Conservation (phyloP, 2,113 vertebrate genomes). For the Sprattus sprattus region DNA sequence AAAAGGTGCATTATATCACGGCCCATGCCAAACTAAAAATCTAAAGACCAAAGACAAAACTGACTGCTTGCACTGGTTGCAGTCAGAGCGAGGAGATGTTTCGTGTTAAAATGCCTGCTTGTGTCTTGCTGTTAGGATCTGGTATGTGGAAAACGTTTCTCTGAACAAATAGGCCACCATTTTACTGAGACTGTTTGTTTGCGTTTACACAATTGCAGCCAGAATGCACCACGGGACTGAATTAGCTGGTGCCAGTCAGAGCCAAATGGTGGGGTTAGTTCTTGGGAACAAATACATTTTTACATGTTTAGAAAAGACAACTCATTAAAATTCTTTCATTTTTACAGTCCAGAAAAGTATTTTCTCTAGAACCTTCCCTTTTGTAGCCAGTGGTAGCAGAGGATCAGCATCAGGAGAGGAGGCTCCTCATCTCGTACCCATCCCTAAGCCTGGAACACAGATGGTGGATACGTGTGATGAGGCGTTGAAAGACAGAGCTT, state of each 20-base stretch:
- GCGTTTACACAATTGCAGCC: not conserved
- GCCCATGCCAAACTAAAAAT: not conserved
- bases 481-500: not conserved
- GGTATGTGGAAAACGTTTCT: not conserved
- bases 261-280: too few relatives aligned
- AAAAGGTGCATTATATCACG: constrained; percentile 11
- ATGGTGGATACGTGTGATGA: too few relatives aligned
- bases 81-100: not conserved
- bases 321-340: too few relatives aligned
- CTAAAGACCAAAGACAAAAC: not conserved
- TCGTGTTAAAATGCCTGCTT: not conserved
- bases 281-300: not conserved
- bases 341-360: too few relatives aligned
- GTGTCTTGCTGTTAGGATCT: not conserved
- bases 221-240: not conserved
- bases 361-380: not conserved
- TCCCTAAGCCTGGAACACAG: not conserved
- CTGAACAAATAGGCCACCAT: not conserved
- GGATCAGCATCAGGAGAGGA: not conserved
- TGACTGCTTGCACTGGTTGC: not conserved
- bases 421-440: not conserved
- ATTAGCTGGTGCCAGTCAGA: not conserved
- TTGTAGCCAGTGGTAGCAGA: not conserved
- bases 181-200: not conserved
- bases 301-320: not conserved